Base-by-base conservation (phyloP, 2,113 vertebrate genomes). In the Sebastes fasciatus region DNA sequence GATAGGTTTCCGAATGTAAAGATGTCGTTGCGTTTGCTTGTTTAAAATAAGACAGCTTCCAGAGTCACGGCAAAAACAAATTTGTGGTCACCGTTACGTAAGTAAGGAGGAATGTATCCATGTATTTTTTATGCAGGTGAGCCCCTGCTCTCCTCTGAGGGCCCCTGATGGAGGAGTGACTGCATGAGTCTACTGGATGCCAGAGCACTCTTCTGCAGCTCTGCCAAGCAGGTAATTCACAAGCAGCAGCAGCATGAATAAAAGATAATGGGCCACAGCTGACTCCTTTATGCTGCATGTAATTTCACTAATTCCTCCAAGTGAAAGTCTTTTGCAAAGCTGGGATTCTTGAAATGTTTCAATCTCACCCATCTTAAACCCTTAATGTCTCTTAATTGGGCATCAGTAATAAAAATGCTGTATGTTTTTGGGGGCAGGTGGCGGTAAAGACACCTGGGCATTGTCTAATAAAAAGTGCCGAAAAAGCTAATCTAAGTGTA, bases 111-210 rank as follows among this genome's bases (percentile, higher is more conserved):
- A 78, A 92, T 92, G 88, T 55, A 80, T 78, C 87, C 86, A 95
- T 95, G 91, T 91, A 94, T 95, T 93, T 94, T 95, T 95, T 84
- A 95, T 95, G 89, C 87, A 94, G 92, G 91, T 95, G 91, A 95
- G 85, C 85, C 89, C 88, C 81, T 76, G 86, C 91, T 93, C 84
- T 69, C 87, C 89, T 90, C 84, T 58, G 80, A 90, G 88, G 89
- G 88, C 82, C 85, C 86, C 93, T 92, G 89, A 94, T 94, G 92
- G 90, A 88, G 86, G 78, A 90, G 84, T 84, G 90, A 92, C 92
- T 91, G 85, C 84, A 87, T 68, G 90, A 91, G 85, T 76, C 91
- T 75, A 52, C 80, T 87, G 90, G 88, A 91, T 92, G 90, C 86
- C 93, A 92, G 85, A 87, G 86, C 88, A 88, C 92, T 94, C 86